These are phyloP conservation scores for Drusus annulatus DNA, from an alignment of 1,140 invertebrate genomes.

Conservation along the genomic window DNA sequence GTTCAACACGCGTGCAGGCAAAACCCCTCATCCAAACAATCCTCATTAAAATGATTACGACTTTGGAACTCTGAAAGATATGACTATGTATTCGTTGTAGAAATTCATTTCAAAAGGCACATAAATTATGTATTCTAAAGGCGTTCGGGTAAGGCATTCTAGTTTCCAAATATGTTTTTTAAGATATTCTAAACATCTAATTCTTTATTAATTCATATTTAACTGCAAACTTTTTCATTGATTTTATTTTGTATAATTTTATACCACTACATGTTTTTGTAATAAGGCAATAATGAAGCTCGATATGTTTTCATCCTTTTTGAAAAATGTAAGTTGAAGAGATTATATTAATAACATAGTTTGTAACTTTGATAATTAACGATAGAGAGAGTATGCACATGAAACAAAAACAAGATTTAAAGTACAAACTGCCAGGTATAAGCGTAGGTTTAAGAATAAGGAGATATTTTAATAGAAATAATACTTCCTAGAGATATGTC, in stretches of 20 bases:
- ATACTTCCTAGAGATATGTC: constrained; percentile 5
- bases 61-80: not conserved
- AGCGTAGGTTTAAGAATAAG: constrained; percentile 27
- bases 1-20: constrained; percentile 28
- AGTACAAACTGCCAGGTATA: constrained; percentile 26
- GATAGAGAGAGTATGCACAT: no score
- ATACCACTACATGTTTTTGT: not conserved
- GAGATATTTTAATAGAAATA: not conserved
- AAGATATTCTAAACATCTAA: no score
- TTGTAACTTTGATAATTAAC: no score
- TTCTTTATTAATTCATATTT: no score
- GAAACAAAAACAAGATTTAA: not conserved
- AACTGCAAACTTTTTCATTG: no score
- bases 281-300: constrained; percentile 15
- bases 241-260: no score
- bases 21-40: not conserved
- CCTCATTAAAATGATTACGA: not conserved
- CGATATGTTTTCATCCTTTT: constrained; percentile 15
- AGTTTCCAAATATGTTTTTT: no score
- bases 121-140: no score
- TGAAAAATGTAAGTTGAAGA: no score
- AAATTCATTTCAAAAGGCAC: constrained; percentile 14
- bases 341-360: no score
- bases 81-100: not conserved
- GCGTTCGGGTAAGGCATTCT: constrained; percentile 9